Conservation (phyloP, 53 echinoderm and acorn worm genomes). For the Echinarachnius parma region DNA sequence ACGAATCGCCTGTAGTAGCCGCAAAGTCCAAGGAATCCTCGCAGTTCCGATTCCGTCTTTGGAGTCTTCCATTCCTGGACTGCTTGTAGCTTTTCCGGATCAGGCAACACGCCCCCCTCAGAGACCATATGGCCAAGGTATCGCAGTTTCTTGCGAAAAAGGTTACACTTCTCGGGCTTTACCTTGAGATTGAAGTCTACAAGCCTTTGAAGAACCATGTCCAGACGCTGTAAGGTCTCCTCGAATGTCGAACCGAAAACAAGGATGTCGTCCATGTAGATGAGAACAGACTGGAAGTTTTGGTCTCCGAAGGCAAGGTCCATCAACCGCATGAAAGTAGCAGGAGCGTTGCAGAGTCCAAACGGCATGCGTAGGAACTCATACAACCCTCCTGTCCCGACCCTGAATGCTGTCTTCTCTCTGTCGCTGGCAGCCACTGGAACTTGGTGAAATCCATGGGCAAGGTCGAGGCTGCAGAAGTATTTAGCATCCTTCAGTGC, state of each 20-base stretch:
- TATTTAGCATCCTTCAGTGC: slow-evolving; percentile 61
- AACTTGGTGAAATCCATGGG: slow-evolving; percentile 68
- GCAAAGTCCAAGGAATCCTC: slow-evolving; percentile 47
- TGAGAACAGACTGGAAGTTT: slow-evolving; percentile 56
- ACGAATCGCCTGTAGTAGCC: slow-evolving; percentile 57
- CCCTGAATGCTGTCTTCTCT: slow-evolving; percentile 68
- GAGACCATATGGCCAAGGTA: slow-evolving; percentile 60
- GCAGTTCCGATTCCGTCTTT: slow-evolving; percentile 32
- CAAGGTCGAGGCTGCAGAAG: slow-evolving; percentile 68
- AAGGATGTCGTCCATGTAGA: slow-evolving; percentile 65
- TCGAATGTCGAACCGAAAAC: slow-evolving; percentile 59
- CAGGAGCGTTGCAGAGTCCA: slow-evolving; percentile 64
- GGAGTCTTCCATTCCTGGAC: slow-evolving; percentile 45
- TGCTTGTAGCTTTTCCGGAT: slow-evolving; percentile 52
- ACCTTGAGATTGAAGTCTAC: slow-evolving; percentile 49
- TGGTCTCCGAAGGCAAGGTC: slow-evolving; percentile 62
- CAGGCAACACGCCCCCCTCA: slow-evolving; percentile 36
- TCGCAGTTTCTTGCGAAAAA: slow-evolving; percentile 36
- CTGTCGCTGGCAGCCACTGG: slow-evolving; percentile 58
- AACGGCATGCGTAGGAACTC: slow-evolving; percentile 63
- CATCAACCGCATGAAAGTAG: slow-evolving; percentile 78
- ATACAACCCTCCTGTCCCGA: slow-evolving; percentile 74
- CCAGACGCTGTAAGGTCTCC: slow-evolving; percentile 49
- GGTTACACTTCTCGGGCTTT: slow-evolving; percentile 58
- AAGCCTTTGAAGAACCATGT: slow-evolving; percentile 57